A percentile compares a stretch with the other conserved stretches of the same genome.
phyloP scores from a whole-genome alignment of 2,888 invertebrate genomes.

The Neria commutata region DNA sequence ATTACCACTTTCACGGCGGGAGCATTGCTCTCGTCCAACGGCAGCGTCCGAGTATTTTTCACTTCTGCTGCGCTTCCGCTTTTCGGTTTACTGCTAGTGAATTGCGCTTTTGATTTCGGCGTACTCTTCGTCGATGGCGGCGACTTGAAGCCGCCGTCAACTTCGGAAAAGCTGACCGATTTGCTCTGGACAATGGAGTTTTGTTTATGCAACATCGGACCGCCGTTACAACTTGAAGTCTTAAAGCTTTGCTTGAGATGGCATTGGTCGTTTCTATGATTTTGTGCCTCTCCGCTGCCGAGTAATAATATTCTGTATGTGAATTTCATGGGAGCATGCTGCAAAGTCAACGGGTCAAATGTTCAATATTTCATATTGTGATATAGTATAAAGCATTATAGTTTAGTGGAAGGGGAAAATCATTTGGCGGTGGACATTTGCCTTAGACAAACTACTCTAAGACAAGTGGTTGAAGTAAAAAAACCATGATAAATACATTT shows the following conservation, averaged over 20 bases:
- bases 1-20: conserved; percentile 45
- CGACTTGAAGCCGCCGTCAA: conserved; percentile 9
- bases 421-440: no score
- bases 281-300: conserved; percentile 38
- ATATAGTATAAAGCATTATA: no score
- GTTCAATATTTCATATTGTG: no score
- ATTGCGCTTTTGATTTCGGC: conserved; percentile 15
- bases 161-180: conserved; percentile 12
- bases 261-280: conserved; percentile 23
- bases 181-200: not conserved
- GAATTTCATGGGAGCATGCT: conserved; percentile 71
- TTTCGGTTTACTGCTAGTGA: conserved; percentile 18
- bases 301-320: conserved; percentile 67
- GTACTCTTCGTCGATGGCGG: conserved; percentile 17
- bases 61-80: conserved; percentile 11
- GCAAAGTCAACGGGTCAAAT: no score
- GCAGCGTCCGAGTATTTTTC: conserved; percentile 28
- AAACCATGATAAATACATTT: no score
- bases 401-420: no score
- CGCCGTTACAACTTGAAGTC: conserved; percentile 8
- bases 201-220: not conserved
- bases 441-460: no score
- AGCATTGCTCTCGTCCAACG: conserved; percentile 38
- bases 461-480: no score
- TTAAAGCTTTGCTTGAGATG: no score